Evolutionary conservation across 2,797 vertebrate species (phyloP).

Genomic region (Acridotheres tristis): DNA sequence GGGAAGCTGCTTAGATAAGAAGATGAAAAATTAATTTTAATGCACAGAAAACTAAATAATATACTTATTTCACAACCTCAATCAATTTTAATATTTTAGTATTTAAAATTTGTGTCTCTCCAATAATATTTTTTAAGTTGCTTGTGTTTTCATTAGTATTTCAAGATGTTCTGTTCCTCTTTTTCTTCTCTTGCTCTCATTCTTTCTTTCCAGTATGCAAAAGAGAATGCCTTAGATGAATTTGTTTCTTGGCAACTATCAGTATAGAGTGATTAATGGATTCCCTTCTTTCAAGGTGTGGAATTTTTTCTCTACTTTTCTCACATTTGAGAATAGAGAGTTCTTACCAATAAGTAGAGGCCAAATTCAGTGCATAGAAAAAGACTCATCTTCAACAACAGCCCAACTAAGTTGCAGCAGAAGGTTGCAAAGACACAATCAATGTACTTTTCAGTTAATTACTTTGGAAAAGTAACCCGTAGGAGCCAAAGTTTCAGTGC

Average conservation of each 20-base stretch:
- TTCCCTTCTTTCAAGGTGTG: neutral
- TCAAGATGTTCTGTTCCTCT: neutral
- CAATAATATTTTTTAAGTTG: slow-evolving; percentile 64
- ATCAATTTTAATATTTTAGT: slow-evolving; percentile 80
- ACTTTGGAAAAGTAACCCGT: neutral
- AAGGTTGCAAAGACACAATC: neutral
- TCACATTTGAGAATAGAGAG: neutral
- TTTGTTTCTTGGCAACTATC: neutral
- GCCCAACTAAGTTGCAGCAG: neutral
- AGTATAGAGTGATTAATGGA: neutral
- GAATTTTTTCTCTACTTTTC: neutral
- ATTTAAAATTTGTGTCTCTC: slow-evolving; percentile 61
- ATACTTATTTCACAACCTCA: slow-evolving; percentile 72
- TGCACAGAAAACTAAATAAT: slow-evolving; percentile 72
- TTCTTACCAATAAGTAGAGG: neutral
- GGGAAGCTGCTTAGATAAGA: slow-evolving; percentile 71
- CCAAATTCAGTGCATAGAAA: neutral
- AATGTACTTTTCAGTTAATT: neutral
- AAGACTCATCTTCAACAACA: neutral
- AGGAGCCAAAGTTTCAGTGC: neutral
- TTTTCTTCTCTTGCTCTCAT: neutral
- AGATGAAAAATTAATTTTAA: slow-evolving; percentile 80
- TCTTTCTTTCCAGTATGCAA: neutral
- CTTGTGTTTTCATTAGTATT: slow-evolving; percentile 26
- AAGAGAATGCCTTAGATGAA: neutral